These are phyloP conservation scores for Drosophila melanosoma DNA, from an alignment of 2,888 invertebrate genomes.

Conservation along the genomic window DNA sequence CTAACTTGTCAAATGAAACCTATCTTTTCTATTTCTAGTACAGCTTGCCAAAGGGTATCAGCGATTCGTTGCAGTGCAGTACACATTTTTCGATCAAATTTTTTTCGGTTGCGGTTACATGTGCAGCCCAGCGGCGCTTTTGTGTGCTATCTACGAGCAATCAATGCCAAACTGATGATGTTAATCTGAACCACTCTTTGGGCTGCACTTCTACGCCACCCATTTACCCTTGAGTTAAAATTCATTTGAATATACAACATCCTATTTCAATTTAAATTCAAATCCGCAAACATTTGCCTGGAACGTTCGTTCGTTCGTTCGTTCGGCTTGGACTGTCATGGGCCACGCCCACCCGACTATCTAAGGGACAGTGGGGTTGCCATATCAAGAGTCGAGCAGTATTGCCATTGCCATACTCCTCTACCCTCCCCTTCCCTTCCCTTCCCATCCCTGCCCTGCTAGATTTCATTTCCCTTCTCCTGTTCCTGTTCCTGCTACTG, in stretches of 20 bases:
- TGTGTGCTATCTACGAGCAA: slow-evolving; percentile 79
- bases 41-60: slow-evolving; percentile 9
- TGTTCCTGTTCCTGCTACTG: neutral
- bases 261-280: slow-evolving; percentile 84
- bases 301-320: slow-evolving; percentile 58
- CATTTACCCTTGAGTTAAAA: slow-evolving; percentile 82
- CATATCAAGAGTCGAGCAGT: slow-evolving; percentile 54
- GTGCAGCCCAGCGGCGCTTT: slow-evolving; percentile 62
- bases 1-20: neutral
- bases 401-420: slow-evolving; percentile 28
- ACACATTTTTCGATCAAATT: slow-evolving; percentile 19
- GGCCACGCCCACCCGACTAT: slow-evolving; percentile 58
- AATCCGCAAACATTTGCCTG: slow-evolving; percentile 82
- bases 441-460: too few relatives aligned
- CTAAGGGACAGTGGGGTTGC: slow-evolving; percentile 39
- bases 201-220: slow-evolving; percentile 33
- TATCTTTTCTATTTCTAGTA: neutral
- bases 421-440: too few relatives aligned
- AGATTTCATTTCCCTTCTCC: neutral
- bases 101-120: slow-evolving; percentile 63
- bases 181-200: slow-evolving; percentile 73
- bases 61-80: neutral
- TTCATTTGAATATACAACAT: slow-evolving; percentile 83
- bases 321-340: slow-evolving; percentile 65
- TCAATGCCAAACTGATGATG: slow-evolving; percentile 83